These are phyloP conservation scores for Dolichotis patagonum DNA, from an alignment of 2,113 vertebrate species.

Conservation along the genomic window DNA sequence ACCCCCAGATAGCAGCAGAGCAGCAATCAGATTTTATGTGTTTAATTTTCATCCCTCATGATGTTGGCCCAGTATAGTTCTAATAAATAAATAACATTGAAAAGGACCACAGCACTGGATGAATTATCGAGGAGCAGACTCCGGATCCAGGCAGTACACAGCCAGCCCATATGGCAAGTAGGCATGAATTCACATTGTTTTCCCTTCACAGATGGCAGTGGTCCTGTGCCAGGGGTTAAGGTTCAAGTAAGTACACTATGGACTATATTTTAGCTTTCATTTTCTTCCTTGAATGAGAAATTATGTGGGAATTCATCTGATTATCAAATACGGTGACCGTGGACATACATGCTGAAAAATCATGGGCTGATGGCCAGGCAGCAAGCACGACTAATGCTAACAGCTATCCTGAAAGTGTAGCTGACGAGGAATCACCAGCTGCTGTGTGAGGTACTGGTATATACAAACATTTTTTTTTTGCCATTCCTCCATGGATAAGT, in stretches of 20 bases:
- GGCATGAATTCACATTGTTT: neutral
- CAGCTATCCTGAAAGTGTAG: neutral
- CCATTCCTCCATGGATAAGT: neutral
- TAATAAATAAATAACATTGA: neutral
- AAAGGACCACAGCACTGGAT: neutral
- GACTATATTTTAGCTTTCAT: neutral
- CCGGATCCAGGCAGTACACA: neutral
- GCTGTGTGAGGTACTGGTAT: neutral
- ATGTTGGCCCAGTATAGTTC: neutral
- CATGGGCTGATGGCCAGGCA: neutral
- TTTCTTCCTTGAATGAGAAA: neutral
- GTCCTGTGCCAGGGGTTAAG: neutral
- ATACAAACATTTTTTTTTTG: neutral
- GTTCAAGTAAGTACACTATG: neutral
- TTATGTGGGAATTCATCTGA: neutral
- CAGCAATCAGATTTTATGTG: neutral
- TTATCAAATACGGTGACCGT: rapidly evolving
- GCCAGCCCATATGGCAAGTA: too few relatives aligned
- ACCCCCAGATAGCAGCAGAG: rapidly evolving
- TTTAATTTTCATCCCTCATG: neutral
- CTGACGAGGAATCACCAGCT: neutral
- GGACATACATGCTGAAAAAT: neutral
- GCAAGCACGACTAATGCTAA: too few relatives aligned
- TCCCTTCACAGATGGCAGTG: neutral
- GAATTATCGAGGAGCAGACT: neutral